phyloP scores from a whole-genome alignment of 1,140 invertebrate species.

The Lethrus apterus region DNA sequence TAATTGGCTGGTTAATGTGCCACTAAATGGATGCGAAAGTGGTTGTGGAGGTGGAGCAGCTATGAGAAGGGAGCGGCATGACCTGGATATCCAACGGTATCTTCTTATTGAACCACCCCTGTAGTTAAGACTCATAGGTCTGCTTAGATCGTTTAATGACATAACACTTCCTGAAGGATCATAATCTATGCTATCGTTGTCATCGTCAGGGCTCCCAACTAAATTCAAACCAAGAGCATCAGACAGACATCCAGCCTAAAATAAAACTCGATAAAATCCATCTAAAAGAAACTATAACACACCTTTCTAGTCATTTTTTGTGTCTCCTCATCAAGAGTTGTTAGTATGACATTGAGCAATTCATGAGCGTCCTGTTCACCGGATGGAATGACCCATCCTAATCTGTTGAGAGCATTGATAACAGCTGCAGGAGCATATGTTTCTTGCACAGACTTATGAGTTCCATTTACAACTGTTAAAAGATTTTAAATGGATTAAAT shows the following conservation, averaged over 20 bases:
- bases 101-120: constrained; percentile 31
- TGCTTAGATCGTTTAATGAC: constrained; percentile 38
- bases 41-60: constrained; percentile 43
- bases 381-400: constrained; percentile 77
- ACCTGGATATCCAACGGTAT: constrained; percentile 40
- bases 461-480: constrained; percentile 64
- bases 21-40: constrained; percentile 60
- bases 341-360: constrained; percentile 76
- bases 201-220: constrained; percentile 12
- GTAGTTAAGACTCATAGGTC: constrained; percentile 33
- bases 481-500: constrained; percentile 8
- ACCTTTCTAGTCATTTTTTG: constrained; percentile 50
- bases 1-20: constrained; percentile 77
- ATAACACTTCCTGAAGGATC: constrained; percentile 37
- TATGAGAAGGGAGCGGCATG: constrained; percentile 42
- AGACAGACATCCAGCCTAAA: constrained; percentile 59
- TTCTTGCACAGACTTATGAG: constrained; percentile 53
- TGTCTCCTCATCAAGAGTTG: constrained; percentile 80
- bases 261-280: constrained; percentile 6
- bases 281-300: constrained; percentile 17
- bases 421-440: constrained; percentile 62
- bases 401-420: constrained; percentile 61
- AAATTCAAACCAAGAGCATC: constrained; percentile 52
- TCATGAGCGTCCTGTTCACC: constrained; percentile 93
- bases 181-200: constrained; percentile 21